phyloP scores from a whole-genome alignment of 2,797 vertebrate genomes.

The Rhynchotus rufescens region DNA sequence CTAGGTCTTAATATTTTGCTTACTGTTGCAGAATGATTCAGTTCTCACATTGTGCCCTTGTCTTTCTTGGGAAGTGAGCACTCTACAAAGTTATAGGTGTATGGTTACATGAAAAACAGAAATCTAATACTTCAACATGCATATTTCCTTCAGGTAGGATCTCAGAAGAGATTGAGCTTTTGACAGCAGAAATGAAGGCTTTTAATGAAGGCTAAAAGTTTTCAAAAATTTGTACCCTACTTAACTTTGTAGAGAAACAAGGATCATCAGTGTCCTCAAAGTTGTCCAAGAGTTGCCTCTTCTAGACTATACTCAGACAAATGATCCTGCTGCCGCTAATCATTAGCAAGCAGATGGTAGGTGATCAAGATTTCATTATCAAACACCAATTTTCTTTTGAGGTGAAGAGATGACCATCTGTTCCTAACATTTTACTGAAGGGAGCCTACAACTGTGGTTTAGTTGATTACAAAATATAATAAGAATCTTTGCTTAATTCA shows the following conservation, averaged over 20 bases:
- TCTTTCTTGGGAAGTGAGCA: not conserved
- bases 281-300: not conserved
- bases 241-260: not conserved
- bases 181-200: not conserved
- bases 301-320: not conserved
- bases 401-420: constrained; percentile 69
- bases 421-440: constrained; percentile 19
- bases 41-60: not conserved
- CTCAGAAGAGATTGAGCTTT: not conserved
- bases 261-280: not conserved
- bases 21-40: not conserved
- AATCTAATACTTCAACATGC: not conserved
- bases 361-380: constrained; percentile 72
- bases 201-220: not conserved
- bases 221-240: not conserved
- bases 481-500: constrained; percentile 2
- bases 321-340: constrained; percentile 36
- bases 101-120: accelerated
- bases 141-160: not conserved
- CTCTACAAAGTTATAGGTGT: not conserved
- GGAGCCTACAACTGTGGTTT: not conserved
- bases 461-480: constrained; percentile 6
- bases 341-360: constrained; percentile 66
- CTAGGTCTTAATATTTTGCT: not conserved
- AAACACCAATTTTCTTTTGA: constrained; percentile 57